Base-by-base conservation (phyloP, 1,140 invertebrate genomes). In the Gonioctena quinquepunctata region DNA sequence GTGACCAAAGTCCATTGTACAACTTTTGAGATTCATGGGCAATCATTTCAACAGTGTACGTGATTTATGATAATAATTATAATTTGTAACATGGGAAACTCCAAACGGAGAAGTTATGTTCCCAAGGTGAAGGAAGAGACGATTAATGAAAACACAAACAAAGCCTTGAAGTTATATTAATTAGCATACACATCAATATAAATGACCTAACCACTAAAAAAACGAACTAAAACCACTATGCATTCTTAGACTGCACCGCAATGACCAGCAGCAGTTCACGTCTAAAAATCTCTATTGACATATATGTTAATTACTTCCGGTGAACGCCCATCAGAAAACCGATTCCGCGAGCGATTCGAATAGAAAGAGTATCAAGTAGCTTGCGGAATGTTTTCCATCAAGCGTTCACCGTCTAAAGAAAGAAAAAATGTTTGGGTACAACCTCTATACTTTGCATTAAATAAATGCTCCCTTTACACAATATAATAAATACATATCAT, bases 371-470 rank as follows among this genome's bases (percentile, higher is more conserved):
- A 23, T 23, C 3, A 3, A 11, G 21, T 18, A 23, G 21, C 18
- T 23, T 23, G 22, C 25, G 3, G 23, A 23, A 23, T 8, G 8
- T 25, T 62, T 48, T 62, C 60, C 18, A 3, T 48, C 42, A 11
- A 21, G 42, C 21, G 7, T 27, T 62, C 28, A 62, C 27, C 19
- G 16, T 19, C 42, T 22, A 23, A 16, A 16, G 22, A 66, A 42
- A 62, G 18, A 28, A 61, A 70, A 70, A 71, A 50, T 22, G 16
- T 23, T 63, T 66, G 72, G 89, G 88, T 89, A 90, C 89, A 91
- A 90, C 90, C 87, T 91, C 91, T 92, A 92, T 92, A 93, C 91
- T 93, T 93, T 92, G 91, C 91, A 93, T 91, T 89, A 91, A 92
- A 93, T 88, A 92, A 92, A 92, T 92, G 90, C 89, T 79, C 78